phyloP scores from a whole-genome alignment of 2,888 invertebrate genomes.

The Andrena dorsata region DNA sequence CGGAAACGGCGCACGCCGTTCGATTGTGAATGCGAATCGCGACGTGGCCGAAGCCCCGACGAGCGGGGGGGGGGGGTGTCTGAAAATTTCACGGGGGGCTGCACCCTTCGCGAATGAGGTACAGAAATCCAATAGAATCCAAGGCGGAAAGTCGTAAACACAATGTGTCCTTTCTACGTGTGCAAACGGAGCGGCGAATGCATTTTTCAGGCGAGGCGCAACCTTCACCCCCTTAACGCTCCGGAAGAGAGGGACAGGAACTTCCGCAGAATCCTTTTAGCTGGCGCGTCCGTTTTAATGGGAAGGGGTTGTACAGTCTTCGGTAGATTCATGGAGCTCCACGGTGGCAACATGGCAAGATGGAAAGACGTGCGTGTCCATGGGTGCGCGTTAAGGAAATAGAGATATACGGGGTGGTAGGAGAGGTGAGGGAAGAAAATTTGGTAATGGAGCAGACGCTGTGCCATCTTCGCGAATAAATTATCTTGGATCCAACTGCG shows the following conservation, averaged over 20 bases:
- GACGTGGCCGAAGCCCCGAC: constrained; percentile 9
- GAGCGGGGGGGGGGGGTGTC: background rate
- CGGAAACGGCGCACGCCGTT: background rate
- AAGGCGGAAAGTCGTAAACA: constrained; percentile 60
- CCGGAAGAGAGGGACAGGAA: constrained; percentile 25
- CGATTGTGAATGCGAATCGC: constrained; percentile 37
- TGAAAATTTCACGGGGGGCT: constrained; percentile 61
- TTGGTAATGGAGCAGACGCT: too few species aligned
- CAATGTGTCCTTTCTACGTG: constrained; percentile 58
- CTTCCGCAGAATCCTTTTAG: constrained; percentile 66
- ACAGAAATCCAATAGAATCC: constrained; percentile 64
- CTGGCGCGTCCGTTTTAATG: constrained; percentile 67
- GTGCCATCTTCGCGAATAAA: too few species aligned
- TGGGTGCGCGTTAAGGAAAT: background rate
- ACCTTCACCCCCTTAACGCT: constrained; percentile 44
- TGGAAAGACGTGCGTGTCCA: constrained; percentile 16
- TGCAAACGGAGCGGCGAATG: constrained; percentile 56
- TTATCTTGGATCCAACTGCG: too few species aligned
- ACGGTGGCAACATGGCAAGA: constrained; percentile 13
- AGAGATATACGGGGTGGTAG: too few species aligned
- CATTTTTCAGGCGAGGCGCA: constrained; percentile 64
- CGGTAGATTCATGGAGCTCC: constrained; percentile 48
- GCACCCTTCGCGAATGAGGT: constrained; percentile 34
- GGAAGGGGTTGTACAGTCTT: constrained; percentile 51
- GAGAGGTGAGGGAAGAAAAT: too few species aligned